These are phyloP conservation scores for Acleris sparsana DNA, from an alignment of 2,888 invertebrate species.

Conservation along the genomic window DNA sequence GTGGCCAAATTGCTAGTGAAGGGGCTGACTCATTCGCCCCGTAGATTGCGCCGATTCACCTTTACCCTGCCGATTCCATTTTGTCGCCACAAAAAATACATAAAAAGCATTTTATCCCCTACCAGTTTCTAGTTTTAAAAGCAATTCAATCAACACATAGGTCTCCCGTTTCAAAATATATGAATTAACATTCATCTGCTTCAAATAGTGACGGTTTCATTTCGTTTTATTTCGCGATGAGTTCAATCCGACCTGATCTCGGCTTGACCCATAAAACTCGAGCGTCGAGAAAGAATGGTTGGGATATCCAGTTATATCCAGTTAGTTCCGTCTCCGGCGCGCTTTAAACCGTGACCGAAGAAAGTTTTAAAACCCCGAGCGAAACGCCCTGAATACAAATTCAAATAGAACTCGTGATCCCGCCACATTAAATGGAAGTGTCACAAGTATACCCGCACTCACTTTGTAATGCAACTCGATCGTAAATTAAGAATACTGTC, in stretches of 20 bases:
- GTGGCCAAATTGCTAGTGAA: conserved; percentile 73
- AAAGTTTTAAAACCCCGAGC: conserved; percentile 71
- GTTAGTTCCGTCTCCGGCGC: conserved; percentile 66
- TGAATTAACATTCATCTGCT: conserved; percentile 1
- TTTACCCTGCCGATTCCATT: conserved; percentile 53
- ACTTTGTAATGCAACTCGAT: conserved; percentile 50
- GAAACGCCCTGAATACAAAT: conserved; percentile 71
- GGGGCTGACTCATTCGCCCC: conserved; percentile 66
- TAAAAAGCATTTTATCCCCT: conserved; percentile 21
- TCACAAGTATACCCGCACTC: conserved; percentile 54
- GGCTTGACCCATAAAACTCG: conserved; percentile 78
- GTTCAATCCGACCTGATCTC: conserved; percentile 71
- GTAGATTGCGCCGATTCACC: conserved; percentile 70
- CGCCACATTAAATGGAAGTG: conserved; percentile 53
- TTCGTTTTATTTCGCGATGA: conserved; percentile 47
- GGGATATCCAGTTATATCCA: conserved; percentile 69
- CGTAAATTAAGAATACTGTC: conserved; percentile 49
- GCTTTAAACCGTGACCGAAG: conserved; percentile 68
- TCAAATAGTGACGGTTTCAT: conserved; percentile 44
- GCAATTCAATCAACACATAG: background rate
- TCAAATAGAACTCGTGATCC: conserved; percentile 58
- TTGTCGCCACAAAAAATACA: conserved; percentile 39
- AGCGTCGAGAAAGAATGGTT: conserved; percentile 63
- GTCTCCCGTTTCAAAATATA: background rate
- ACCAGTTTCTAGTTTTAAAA: background rate